A percentile compares a stretch with the other conserved stretches of the same genome.
Conservation (phyloP, 2,113 vertebrate genomes). For the Pipa parva region DNA sequence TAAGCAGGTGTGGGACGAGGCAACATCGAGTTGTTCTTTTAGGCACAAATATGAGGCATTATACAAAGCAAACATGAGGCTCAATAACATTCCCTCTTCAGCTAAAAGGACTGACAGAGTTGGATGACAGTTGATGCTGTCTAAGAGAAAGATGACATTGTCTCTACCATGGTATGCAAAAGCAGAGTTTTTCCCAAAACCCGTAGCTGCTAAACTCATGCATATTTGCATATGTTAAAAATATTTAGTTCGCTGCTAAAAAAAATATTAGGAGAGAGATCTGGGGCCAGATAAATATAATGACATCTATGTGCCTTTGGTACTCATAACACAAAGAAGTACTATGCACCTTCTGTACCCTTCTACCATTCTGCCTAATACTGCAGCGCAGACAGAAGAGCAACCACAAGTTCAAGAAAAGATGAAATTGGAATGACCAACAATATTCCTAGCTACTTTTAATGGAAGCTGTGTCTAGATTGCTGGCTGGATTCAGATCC, state of each 20-base stretch:
- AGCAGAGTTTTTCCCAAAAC: conserved; percentile 28
- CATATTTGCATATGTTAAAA: conserved; percentile 58
- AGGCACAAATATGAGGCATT: neutral
- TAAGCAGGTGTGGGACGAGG: neutral
- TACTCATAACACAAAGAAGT: conserved; percentile 44
- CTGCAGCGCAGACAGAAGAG: neutral
- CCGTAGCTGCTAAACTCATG: conserved; percentile 47
- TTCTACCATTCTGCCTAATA: neutral
- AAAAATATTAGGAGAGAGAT: conserved; percentile 55
- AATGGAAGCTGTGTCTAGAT: no score
- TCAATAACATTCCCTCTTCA: conserved; percentile 15
- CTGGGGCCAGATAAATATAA: conserved; percentile 54
- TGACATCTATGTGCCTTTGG: conserved; percentile 51
- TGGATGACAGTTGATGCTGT: conserved; percentile 25
- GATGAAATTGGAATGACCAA: no score
- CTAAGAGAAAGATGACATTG: conserved; percentile 49
- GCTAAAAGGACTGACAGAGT: conserved; percentile 9
- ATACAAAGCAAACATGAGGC: neutral
- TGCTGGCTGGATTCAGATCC: no score
- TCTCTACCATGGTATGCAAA: conserved; percentile 28
- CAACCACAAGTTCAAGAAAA: conserved; percentile 12
- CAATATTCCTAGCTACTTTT: no score
- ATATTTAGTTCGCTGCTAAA: conserved; percentile 60
- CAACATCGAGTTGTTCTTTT: neutral
- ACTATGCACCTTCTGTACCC: conserved; percentile 30